phyloP scores from a whole-genome alignment of 2,888 invertebrate genomes.

The Hesperia comma region DNA sequence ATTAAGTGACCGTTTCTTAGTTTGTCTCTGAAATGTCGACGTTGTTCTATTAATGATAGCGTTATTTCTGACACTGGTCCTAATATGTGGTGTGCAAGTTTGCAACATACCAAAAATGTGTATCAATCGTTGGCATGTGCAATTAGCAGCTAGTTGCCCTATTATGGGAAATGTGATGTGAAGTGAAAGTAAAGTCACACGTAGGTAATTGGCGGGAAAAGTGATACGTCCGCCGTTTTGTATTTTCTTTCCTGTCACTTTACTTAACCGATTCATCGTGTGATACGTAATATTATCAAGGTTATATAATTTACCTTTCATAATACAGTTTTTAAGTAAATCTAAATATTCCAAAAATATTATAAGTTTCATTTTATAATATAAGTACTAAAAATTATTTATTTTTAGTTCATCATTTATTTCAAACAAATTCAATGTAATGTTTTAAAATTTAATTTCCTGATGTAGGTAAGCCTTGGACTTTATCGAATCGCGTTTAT shows the following conservation, averaged over 20 bases:
- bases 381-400: too few relatives aligned
- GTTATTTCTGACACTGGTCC: too few relatives aligned
- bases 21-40: too few relatives aligned
- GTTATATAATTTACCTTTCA: not conserved
- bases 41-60: too few relatives aligned
- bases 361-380: too few relatives aligned
- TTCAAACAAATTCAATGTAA: too few relatives aligned
- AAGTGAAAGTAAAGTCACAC: slow-evolving; percentile 71
- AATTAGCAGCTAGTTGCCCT: slow-evolving; percentile 46
- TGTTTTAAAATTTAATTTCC: too few relatives aligned
- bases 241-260: slow-evolving; percentile 68
- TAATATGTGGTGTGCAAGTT: not conserved
- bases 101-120: slow-evolving; percentile 46
- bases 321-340: not conserved
- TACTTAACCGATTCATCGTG: slow-evolving; percentile 33
- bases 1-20: too few relatives aligned
- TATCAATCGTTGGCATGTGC: not conserved
- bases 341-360: too few relatives aligned
- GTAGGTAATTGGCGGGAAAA: slow-evolving; percentile 69
- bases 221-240: slow-evolving; percentile 57
- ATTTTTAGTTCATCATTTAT: too few relatives aligned
- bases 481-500: too few relatives aligned
- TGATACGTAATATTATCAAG: not conserved
- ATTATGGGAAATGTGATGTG: slow-evolving; percentile 56
- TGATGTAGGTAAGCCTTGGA: too few relatives aligned